A percentile compares a stretch with the other conserved stretches of the same genome.
These are phyloP conservation scores for Brachynemurus nebulosus DNA, from an alignment of 2,888 invertebrate species.

Conservation along the genomic window DNA sequence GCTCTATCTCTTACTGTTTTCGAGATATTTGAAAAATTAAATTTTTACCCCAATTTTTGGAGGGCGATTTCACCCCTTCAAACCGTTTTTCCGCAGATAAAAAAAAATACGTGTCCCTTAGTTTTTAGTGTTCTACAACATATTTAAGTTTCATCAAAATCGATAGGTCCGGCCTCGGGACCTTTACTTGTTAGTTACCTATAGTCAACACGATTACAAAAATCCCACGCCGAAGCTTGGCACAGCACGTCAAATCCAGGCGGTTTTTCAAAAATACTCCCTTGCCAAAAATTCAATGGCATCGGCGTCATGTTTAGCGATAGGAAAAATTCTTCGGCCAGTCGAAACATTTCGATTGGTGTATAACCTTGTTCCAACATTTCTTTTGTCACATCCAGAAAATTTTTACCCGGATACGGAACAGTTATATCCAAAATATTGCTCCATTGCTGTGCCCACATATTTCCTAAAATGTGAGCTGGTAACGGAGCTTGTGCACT, in stretches of 20 bases:
- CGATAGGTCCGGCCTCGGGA: too few relatives aligned
- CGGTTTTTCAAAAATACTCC: conserved; percentile 72
- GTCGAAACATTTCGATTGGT: conserved; percentile 66
- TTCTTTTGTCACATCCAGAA: conserved; percentile 70
- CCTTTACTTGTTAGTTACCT: too few relatives aligned
- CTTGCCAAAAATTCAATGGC: conserved; percentile 78
- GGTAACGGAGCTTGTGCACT: conserved; percentile 70
- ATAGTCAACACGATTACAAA: conserved; percentile 78
- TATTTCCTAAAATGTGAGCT: conserved; percentile 75
- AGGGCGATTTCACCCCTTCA: too few relatives aligned
- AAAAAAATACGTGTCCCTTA: too few relatives aligned
- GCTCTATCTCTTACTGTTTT: too few relatives aligned
- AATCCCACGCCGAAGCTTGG: conserved; percentile 90
- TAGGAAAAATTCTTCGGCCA: conserved; percentile 83
- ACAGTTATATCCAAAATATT: conserved; percentile 67
- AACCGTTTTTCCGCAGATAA: too few relatives aligned
- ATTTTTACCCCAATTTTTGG: too few relatives aligned
- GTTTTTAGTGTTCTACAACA: too few relatives aligned
- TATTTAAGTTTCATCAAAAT: too few relatives aligned
- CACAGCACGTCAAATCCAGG: conserved; percentile 64
- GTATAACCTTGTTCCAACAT: conserved; percentile 79
- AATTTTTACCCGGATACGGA: conserved; percentile 73
- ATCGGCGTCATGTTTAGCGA: conserved; percentile 78
- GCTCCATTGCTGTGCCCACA: conserved; percentile 83
- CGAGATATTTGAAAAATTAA: too few relatives aligned